Evolutionary conservation across 2,797 vertebrate species (phyloP).

Genomic region (Macropodus opercularis): DNA sequence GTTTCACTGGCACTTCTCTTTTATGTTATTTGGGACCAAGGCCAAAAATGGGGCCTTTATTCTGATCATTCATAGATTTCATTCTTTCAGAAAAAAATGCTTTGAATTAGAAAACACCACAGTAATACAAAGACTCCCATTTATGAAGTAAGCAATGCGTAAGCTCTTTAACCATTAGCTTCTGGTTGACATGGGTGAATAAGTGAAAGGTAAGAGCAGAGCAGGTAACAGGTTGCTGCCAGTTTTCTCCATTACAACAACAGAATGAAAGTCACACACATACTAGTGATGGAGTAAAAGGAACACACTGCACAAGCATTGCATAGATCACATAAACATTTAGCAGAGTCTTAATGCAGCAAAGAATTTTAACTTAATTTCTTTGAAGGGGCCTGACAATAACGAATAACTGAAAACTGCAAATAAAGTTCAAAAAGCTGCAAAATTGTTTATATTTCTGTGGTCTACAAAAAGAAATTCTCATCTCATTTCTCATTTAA

Average conservation of each 20-base stretch:
- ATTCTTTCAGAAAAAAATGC: conserved; percentile 8
- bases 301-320: too few species aligned
- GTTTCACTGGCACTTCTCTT: background rate
- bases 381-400: too few species aligned
- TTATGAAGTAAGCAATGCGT: background rate
- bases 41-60: background rate
- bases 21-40: too few species aligned
- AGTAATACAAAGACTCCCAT: background rate
- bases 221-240: conserved; percentile 28
- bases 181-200: conserved; percentile 5
- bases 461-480: too few species aligned
- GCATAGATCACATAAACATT: too few species aligned
- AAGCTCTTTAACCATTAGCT: background rate
- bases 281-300: background rate
- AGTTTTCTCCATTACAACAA: too few species aligned
- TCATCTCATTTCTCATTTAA: too few species aligned
- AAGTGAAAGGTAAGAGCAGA: conserved; percentile 26
- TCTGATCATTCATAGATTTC: background rate
- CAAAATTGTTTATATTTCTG: too few species aligned
- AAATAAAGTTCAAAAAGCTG: too few species aligned
- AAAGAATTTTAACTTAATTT: too few species aligned
- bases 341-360: background rate
- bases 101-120: conserved; percentile 1
- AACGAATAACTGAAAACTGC: too few species aligned
- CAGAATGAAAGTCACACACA: background rate